Base-by-base conservation (phyloP, 1,140 invertebrate genomes). In the Drosophila sp. region DNA sequence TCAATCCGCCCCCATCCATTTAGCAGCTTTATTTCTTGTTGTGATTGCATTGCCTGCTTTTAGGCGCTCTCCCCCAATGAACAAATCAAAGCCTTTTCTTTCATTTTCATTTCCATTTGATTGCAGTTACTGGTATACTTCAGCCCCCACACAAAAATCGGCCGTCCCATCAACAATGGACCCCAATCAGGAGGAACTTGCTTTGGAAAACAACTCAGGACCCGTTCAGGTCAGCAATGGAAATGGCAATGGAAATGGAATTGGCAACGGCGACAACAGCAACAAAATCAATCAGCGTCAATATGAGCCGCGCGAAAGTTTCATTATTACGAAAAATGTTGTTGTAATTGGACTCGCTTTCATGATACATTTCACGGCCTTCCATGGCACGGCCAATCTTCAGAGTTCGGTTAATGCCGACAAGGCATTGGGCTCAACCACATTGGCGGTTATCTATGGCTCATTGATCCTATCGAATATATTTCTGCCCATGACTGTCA, bases 341-440 rank as follows among this genome's bases (percentile, higher is more conserved):
- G 94, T 96, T 7, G 94, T 97, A 41, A 96, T 98, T 4, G 97
- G 96, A 54, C 92, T 96, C 55, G 96, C 97, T 1, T 98, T 98
- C 92, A 97, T 98, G 94, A 96, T 98, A 64, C 96, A 98, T 77
- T 98, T 98, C 92, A 98, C 97, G 4, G 97, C 97, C 41, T 98
- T 98, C 87, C 95, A 96, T 78, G 96, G 97, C 47, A 97, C 97
- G 35, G 96, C 97, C 1, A 98, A 98, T 83, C 93, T 98, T 2
- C 98, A 98, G 91, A 97, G 96, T 38, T 97, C 96, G 38, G 96
- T 97, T 79, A 97, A 97, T 92, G 95, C 96, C n/a, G 95, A 94
- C 76, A 96, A 96, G 71, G 96, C 96, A 29, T 93, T 98, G 10
- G 97, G 96, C 40, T 97, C 96, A 0, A 95, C 96, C 1, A 97